phyloP scores from a whole-genome alignment of 2,113 vertebrate genomes.

The Eurypyga helias region DNA sequence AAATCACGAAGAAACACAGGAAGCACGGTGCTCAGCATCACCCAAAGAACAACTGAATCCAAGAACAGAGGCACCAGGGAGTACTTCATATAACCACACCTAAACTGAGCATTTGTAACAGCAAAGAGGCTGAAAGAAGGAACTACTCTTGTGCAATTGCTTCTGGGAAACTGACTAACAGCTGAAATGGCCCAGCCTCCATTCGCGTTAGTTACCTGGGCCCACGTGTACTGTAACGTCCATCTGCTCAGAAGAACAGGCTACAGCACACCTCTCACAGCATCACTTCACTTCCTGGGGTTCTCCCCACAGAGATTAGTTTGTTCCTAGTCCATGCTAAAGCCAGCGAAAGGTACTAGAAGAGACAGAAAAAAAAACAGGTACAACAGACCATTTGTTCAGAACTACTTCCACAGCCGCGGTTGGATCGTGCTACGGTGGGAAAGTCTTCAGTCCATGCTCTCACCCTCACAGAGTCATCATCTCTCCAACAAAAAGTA shows the following conservation, averaged over 20 bases:
- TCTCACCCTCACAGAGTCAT: neutral
- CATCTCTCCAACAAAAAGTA: neutral
- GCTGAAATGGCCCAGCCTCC: neutral
- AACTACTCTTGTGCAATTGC: neutral
- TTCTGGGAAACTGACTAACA: neutral
- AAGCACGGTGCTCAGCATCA: neutral
- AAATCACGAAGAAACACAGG: neutral
- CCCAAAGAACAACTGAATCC: neutral
- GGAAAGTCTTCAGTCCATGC: neutral
- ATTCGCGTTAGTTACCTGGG: rapidly evolving
- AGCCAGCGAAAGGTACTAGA: neutral
- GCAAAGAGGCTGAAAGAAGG: neutral
- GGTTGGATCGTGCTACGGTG: neutral
- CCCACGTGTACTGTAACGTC: rapidly evolving
- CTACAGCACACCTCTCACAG: neutral
- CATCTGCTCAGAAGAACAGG: neutral
- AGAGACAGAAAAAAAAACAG: neutral
- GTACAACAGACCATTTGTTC: neutral
- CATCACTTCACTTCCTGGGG: neutral
- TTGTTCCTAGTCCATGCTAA: neutral
- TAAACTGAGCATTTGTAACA: neutral
- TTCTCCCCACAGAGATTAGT: neutral
- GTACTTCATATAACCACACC: neutral
- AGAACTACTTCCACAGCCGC: neutral
- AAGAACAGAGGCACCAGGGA: neutral